Evolutionary conservation across 2,113 vertebrate genomes (phyloP).

Genomic region (Serinus canaria): DNA sequence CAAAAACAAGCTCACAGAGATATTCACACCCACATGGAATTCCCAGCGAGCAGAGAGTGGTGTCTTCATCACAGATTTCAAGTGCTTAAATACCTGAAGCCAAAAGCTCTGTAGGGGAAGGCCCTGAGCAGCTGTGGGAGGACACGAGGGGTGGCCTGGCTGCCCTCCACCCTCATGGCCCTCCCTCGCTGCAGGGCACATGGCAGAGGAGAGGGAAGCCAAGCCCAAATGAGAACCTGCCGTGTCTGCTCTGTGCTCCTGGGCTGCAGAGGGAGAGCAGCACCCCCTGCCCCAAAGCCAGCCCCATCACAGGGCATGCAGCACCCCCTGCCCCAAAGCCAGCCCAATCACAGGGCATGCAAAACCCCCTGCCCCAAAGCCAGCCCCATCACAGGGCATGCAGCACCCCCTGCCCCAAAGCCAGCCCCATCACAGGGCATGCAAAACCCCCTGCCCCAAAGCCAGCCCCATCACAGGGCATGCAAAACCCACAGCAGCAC

Average conservation of each 20-base stretch:
- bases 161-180: not conserved
- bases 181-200: rapidly evolving
- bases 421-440: not conserved
- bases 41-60: not conserved
- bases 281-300: not conserved
- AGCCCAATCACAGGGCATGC: not conserved
- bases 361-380: not conserved
- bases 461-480: not conserved
- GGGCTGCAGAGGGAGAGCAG: not conserved
- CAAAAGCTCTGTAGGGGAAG: not conserved
- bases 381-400: not conserved
- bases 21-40: rapidly evolving
- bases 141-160: not conserved
- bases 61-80: not conserved
- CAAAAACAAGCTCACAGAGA: rapidly evolving
- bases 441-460: not conserved
- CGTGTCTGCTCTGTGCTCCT: not conserved
- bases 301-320: not conserved
- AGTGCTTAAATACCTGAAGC: rapidly evolving
- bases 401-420: too few relatives aligned
- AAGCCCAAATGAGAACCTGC: not conserved
- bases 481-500: not conserved
- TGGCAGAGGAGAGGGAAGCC: not conserved
- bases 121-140: rapidly evolving
- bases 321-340: not conserved